A percentile compares a stretch with the other conserved stretches of the same genome.
phyloP scores from a whole-genome alignment of 2,797 vertebrate genomes.

The Mycteria americana region DNA sequence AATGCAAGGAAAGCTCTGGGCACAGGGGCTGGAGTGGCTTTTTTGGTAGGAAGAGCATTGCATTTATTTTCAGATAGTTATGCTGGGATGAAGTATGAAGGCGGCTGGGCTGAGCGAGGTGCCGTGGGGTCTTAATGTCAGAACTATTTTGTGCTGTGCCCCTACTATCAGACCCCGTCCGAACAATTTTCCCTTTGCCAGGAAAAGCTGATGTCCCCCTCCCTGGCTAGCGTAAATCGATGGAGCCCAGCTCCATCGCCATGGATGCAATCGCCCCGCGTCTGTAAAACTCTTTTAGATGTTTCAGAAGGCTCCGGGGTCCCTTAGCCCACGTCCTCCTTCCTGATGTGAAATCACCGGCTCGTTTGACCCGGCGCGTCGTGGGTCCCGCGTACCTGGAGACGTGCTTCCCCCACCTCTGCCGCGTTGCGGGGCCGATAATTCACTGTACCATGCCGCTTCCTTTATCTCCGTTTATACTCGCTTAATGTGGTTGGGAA shows the following conservation, averaged over 20 bases:
- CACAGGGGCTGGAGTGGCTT: neutral
- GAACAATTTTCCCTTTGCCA: neutral
- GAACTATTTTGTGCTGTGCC: neutral
- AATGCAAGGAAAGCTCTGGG: neutral
- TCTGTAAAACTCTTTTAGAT: neutral
- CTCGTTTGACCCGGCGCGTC: neutral
- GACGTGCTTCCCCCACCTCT: neutral
- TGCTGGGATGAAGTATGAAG: neutral
- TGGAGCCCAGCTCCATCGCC: neutral
- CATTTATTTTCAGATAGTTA: neutral
- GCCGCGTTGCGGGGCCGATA: neutral
- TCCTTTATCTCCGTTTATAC: conserved; percentile 63
- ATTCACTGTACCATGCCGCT: conserved; percentile 39
- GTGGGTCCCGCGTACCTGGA: neutral
- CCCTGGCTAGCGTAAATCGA: neutral
- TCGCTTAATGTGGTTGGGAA: conserved; percentile 69
- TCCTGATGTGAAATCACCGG: neutral
- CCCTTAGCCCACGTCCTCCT: neutral
- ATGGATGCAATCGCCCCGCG: accelerated
- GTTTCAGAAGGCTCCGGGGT: neutral
- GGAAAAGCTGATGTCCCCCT: neutral
- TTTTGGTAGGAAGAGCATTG: neutral
- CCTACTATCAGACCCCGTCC: neutral
- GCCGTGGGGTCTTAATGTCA: neutral
- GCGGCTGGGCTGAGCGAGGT: neutral